Evolutionary conservation across 1,140 invertebrate genomes (phyloP).

Genomic region (Thereuonema tuberculata): DNA sequence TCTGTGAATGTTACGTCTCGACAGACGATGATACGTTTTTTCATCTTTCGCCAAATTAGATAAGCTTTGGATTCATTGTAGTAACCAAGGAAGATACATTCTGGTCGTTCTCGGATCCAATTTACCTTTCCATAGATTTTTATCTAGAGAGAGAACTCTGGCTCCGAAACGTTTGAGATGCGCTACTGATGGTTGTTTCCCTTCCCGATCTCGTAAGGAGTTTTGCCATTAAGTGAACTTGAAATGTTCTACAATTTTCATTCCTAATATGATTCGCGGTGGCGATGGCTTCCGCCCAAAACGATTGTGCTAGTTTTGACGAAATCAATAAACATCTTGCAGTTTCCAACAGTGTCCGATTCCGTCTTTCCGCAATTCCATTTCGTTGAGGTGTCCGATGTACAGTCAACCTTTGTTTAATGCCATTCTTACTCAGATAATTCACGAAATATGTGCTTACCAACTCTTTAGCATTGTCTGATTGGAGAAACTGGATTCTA

Average conservation of each 20-base stretch:
- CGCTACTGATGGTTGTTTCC: not conserved
- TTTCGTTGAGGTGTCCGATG: slow-evolving; percentile 28
- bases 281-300: slow-evolving; percentile 35
- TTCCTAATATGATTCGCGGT: slow-evolving; percentile 32
- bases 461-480: slow-evolving; percentile 6
- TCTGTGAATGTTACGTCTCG: not conserved
- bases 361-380: slow-evolving; percentile 19
- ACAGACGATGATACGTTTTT: not conserved
- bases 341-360: slow-evolving; percentile 23
- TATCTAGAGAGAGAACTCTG: not conserved
- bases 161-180: not conserved
- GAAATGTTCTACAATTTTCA: slow-evolving; percentile 14
- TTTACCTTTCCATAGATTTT: not conserved
- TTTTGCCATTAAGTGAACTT: not conserved
- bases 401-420: not conserved
- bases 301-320: slow-evolving; percentile 23
- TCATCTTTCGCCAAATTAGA: not conserved
- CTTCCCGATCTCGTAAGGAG: not conserved
- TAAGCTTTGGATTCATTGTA: not conserved
- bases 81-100: slow-evolving; percentile 3
- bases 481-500: not conserved
- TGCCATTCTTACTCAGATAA: not conserved
- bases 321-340: slow-evolving; percentile 29
- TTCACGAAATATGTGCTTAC: not conserved
- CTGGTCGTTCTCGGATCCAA: not conserved